These are phyloP conservation scores for Phenganax subtilis DNA, from an alignment of 92 coral and sea anemone genomes.

Conservation along the genomic window DNA sequence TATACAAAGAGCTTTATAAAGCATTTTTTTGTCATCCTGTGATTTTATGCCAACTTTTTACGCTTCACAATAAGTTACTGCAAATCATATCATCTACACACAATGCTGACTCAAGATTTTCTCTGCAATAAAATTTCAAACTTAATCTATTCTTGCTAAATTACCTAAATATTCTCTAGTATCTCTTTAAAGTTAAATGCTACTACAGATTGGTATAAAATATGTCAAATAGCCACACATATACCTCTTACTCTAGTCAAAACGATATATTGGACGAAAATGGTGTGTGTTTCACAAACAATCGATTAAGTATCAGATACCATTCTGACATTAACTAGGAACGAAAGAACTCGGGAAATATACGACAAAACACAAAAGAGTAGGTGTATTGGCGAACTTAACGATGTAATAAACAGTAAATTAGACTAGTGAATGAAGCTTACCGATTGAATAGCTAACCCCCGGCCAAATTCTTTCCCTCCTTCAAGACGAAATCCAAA, in stretches of 20 bases:
- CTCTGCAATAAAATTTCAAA: too few species aligned
- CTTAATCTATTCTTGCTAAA: not conserved
- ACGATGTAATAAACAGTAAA: constrained; percentile 3
- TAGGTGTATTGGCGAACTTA: not conserved
- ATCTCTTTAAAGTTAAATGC: not conserved
- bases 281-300: not conserved
- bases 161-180: not conserved
- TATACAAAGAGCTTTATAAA: not conserved
- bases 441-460: constrained; percentile 80
- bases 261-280: not conserved
- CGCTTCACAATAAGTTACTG: too few species aligned
- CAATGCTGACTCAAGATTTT: too few species aligned
- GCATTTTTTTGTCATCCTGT: not conserved
- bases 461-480: constrained; percentile 90
- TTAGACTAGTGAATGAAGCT: not conserved
- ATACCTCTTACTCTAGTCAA: not conserved
- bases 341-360: not conserved
- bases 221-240: not conserved
- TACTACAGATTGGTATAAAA: not conserved
- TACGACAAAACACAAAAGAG: not conserved
- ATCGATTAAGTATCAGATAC: not conserved
- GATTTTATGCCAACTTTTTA: too few species aligned
- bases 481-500: constrained; percentile 98
- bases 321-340: not conserved
- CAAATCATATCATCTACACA: too few species aligned